Evolutionary conservation across 2,113 vertebrate species (phyloP), one percentile per base, ranked within the genome.

Genomic region (Podocnemis expansa): DNA sequence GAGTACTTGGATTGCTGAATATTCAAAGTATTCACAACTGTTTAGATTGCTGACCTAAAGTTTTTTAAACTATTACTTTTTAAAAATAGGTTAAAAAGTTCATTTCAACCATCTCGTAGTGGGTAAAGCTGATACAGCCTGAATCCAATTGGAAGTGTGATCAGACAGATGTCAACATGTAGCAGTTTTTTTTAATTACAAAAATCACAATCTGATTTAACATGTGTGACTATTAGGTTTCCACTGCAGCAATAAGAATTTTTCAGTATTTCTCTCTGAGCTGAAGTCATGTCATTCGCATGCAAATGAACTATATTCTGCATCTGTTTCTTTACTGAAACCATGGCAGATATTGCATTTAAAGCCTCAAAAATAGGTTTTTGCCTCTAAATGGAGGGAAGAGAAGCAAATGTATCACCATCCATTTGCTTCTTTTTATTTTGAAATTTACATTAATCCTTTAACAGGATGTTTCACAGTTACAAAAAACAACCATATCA

Each of bases 231-330:
- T 96, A 97, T 95, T 96, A 98, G 92, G 94, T 97, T 98, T 98
- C 95, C 95, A 95, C 80, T 97, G 96, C 93, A 97, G 96, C 98
- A 98, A 93, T 93, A 96, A 29, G 38, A 97, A 97, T 98, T 98
- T 98, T 98, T 98, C 97, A 98, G 97, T 98, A 98, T 97, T 97
- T 91, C 96, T 97, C 97, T 96, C 98, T 97, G 96, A 97, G 97
- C 94, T 95, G 97, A 98, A 98, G 98, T 98, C 94, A 97, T 98
- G 97, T 98, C 76, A 98, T 98, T 98, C 98, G 98, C 98, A 98
- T 98, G 98, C 98, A 98, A 98, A 98, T 98, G 93, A 97, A 91
- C 91, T 91, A 92, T 92, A 97, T 96, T 97, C 97, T 91, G 97
- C 97, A 98, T 96, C 98, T 97, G 97, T 97, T 96, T 98, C 97